Conservation (phyloP, 1,140 invertebrate genomes). For the Anoplophora glabripennis region DNA sequence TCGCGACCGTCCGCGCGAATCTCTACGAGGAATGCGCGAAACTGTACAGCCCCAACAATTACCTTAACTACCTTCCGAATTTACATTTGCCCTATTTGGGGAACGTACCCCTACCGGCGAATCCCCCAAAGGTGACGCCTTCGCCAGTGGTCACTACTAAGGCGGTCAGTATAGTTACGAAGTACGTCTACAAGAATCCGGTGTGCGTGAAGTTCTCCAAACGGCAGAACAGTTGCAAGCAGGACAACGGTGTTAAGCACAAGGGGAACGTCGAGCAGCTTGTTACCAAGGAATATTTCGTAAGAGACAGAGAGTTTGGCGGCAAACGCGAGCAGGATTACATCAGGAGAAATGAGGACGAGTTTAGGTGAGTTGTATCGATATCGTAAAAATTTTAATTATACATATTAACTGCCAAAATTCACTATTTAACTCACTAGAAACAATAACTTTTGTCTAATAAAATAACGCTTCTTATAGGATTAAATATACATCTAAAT, state of each 20-base stretch:
- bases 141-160: constrained; percentile 37
- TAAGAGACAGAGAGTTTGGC: constrained; percentile 24
- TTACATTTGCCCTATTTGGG: constrained; percentile 41
- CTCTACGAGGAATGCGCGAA: constrained; percentile 30
- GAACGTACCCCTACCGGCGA: constrained; percentile 35
- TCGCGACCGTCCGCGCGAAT: constrained; percentile 20
- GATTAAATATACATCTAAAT: no score
- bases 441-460: no score
- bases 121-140: constrained; percentile 29
- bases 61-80: constrained; percentile 37
- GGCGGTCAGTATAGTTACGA: constrained; percentile 39
- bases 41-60: constrained; percentile 41
- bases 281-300: constrained; percentile 41
- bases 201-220: constrained; percentile 42
- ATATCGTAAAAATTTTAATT: no score
- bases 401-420: no score
- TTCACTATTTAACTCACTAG: no score
- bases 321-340: constrained; percentile 6
- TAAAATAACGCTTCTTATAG: no score
- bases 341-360: neutral
- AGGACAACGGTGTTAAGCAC: constrained; percentile 17
- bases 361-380: neutral
- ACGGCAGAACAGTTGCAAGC: constrained; percentile 34
- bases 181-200: constrained; percentile 42
- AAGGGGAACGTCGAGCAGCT: constrained; percentile 31